Percentiles rank a stretch among this genome's conserved stretches.
Conservation (phyloP, 2,797 vertebrate genomes). For the Prionace glauca region DNA sequence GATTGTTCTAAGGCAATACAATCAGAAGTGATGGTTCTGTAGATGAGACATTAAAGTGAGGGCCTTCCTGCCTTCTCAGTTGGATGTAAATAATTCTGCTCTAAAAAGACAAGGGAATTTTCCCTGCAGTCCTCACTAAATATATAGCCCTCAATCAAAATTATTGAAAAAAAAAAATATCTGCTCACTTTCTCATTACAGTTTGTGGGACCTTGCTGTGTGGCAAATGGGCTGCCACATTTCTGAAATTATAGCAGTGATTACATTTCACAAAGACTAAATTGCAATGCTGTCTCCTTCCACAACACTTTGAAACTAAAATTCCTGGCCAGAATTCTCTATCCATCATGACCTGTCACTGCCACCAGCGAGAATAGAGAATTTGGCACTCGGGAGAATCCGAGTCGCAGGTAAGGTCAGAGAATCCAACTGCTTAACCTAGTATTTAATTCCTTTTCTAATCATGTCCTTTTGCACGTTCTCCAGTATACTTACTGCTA, state of each 20-base stretch:
- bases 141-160: neutral
- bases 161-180: neutral
- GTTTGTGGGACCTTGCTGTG: neutral
- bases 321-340: no score
- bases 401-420: no score
- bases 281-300: neutral
- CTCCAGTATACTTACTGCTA: neutral
- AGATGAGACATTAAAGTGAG: neutral
- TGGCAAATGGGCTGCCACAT: neutral
- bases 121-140: neutral
- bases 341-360: no score
- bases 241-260: neutral
- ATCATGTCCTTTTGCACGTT: neutral
- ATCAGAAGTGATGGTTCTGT: neutral
- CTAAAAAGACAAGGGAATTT: neutral
- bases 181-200: neutral
- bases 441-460: neutral
- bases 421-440: neutral
- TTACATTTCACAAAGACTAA: neutral
- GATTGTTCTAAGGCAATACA: neutral
- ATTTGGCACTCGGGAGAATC: no score
- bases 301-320: neutral
- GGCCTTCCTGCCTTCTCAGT: neutral
- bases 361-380: no score
- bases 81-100: neutral